Conservation (phyloP, 2,888 invertebrate genomes). For the Catocala fraxini region DNA sequence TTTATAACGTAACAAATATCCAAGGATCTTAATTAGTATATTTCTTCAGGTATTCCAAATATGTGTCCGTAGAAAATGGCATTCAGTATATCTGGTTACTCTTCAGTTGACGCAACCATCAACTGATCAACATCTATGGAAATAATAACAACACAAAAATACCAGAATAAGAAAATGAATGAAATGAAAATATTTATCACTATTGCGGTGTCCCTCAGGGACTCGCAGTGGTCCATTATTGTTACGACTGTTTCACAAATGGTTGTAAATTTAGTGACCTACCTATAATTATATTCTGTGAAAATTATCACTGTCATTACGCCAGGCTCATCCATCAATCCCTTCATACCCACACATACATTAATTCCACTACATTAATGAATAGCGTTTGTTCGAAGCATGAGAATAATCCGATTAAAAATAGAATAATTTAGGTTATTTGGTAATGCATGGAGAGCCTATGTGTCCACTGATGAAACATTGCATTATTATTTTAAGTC, state of each 20-base stretch:
- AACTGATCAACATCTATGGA: no score
- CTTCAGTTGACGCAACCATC: no score
- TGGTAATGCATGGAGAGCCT: no score
- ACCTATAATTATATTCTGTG: conserved; percentile 15
- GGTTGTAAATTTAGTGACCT: conserved; percentile 13
- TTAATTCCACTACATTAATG: conserved; percentile 34
- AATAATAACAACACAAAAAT: no score
- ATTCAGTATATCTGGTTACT: no score
- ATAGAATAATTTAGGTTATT: conserved; percentile 31
- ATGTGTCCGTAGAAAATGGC: no score
- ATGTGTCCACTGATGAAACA: conserved; percentile 1
- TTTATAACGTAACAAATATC: no score
- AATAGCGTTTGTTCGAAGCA: conserved; percentile 28
- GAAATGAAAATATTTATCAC: neutral
- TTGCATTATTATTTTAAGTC: no score
- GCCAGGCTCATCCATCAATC: conserved; percentile 37
- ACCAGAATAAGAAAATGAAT: neutral
- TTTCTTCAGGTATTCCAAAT: no score
- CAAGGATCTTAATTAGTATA: no score
- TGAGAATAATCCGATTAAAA: conserved; percentile 34
- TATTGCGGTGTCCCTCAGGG: neutral
- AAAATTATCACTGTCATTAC: conserved; percentile 21
- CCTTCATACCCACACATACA: conserved; percentile 21
- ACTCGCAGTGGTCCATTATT: neutral
- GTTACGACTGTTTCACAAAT: conserved; percentile 12